Percentiles rank a stretch among this genome's conserved stretches.
phyloP scores from a whole-genome alignment of 2,888 invertebrate species.

The Syritta pipiens region DNA sequence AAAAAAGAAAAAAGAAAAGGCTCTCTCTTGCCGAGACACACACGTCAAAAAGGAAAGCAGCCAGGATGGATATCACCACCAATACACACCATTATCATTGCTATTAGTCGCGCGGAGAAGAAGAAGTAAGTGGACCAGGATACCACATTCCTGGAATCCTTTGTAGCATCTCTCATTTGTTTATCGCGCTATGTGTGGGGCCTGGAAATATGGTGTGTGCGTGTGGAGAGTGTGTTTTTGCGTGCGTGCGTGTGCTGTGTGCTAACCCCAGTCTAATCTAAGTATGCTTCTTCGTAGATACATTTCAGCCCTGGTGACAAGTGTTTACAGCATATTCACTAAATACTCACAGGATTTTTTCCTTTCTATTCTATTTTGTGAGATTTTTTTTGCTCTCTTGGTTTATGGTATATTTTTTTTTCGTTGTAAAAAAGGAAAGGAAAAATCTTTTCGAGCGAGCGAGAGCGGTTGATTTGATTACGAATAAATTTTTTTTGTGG shows the following conservation, averaged over 20 bases:
- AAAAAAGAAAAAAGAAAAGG: constrained; percentile 32
- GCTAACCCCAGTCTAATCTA: constrained; percentile 38
- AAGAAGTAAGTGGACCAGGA: constrained; percentile 65
- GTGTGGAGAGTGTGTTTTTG: constrained; percentile 6
- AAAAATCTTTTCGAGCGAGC: neutral
- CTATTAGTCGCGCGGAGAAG: constrained; percentile 61
- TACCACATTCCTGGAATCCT: constrained; percentile 66
- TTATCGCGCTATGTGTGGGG: constrained; percentile 28
- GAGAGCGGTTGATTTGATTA: constrained; percentile 24
- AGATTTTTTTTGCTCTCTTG: constrained; percentile 4
- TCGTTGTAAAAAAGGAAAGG: neutral
- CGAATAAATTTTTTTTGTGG: too few species aligned
- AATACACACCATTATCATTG: constrained; percentile 62
- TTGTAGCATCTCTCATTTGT: constrained; percentile 65
- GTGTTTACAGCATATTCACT: constrained; percentile 60
- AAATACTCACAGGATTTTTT: constrained; percentile 44
- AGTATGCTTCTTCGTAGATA: constrained; percentile 30
- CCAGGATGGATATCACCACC: constrained; percentile 41
- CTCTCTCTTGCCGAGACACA: constrained; percentile 45
- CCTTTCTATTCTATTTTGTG: neutral
- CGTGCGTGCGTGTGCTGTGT: too few species aligned
- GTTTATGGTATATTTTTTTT: constrained; percentile 11
- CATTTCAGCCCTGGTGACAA: constrained; percentile 62
- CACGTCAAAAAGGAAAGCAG: constrained; percentile 22
- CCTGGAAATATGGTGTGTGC: constrained; percentile 33